Evolutionary conservation across 2,888 invertebrate species (phyloP).

Genomic region (Lasioglossum figueresi): DNA sequence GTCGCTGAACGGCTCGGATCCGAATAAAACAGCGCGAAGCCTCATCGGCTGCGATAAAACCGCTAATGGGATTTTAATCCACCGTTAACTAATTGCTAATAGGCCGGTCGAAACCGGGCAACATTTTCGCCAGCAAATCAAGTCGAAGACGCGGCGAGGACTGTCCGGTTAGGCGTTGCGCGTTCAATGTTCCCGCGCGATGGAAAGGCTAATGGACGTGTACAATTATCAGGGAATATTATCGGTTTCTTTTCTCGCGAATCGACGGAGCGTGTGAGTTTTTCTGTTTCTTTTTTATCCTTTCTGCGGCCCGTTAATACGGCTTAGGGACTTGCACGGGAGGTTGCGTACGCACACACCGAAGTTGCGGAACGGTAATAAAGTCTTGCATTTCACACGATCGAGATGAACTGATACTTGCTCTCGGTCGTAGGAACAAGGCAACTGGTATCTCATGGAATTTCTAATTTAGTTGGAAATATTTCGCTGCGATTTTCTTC

Average conservation of each 20-base stretch:
- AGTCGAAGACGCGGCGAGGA: conserved; percentile 19
- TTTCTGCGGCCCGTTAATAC: conserved; percentile 15
- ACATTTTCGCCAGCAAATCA: conserved; percentile 56
- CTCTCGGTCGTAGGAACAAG: background rate
- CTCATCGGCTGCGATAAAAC: conserved; percentile 66
- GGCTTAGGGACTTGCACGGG: conserved; percentile 4
- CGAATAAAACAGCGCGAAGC: background rate
- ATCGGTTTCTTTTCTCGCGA: conserved; percentile 32
- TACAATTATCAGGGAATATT: conserved; percentile 43
- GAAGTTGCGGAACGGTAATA: conserved; percentile 15
- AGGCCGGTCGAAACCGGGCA: conserved; percentile 38
- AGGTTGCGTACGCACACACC: conserved; percentile 20
- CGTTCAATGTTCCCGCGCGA: conserved; percentile 42
- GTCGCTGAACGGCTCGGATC: background rate
- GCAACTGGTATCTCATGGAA: conserved; percentile 3
- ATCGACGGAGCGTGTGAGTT: background rate
- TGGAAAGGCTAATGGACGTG: conserved; percentile 56
- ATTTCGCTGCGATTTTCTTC: background rate
- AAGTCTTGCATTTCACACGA: conserved; percentile 27
- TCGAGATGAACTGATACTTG: conserved; percentile 35
- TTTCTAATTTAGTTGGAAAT: conserved; percentile 7
- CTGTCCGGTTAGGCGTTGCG: conserved; percentile 20
- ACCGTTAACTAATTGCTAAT: conserved; percentile 72
- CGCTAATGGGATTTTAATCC: conserved; percentile 75
- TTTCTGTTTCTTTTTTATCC: background rate